A percentile compares a stretch with the other conserved stretches of the same genome.
phyloP scores from a whole-genome alignment of 2,797 vertebrate genomes.

The Scleropages formosus region DNA sequence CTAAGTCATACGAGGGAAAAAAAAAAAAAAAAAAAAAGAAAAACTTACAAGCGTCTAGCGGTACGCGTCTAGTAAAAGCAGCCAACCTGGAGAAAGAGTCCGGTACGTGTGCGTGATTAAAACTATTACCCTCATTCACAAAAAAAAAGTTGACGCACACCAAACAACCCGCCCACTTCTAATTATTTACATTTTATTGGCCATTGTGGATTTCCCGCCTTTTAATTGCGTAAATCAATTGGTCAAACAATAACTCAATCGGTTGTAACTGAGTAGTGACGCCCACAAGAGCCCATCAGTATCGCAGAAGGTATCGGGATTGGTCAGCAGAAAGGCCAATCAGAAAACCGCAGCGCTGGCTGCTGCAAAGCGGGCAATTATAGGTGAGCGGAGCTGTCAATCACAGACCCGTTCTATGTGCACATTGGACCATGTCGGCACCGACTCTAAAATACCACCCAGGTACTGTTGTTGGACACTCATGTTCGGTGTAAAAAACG shows the following conservation, averaged over 20 bases:
- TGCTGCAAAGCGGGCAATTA: conserved; percentile 21
- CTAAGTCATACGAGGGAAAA: background rate
- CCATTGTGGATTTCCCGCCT: conserved; percentile 25
- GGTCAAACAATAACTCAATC: conserved; percentile 26
- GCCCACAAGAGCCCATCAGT: conserved; percentile 26
- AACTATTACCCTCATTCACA: conserved; percentile 68
- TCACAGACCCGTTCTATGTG: conserved; percentile 24
- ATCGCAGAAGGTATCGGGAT: conserved; percentile 23
- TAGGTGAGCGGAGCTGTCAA: conserved; percentile 30
- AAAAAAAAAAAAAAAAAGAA: too few species aligned
- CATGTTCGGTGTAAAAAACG: conserved; percentile 5
- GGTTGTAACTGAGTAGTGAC: conserved; percentile 23
- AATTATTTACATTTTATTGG: conserved; percentile 23
- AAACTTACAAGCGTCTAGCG: background rate
- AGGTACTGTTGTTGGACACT: background rate
- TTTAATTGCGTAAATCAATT: conserved; percentile 25
- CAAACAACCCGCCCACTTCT: conserved; percentile 68
- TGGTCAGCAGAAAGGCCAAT: conserved; percentile 32
- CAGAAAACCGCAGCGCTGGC: conserved; percentile 16
- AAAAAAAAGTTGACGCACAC: conserved; percentile 68
- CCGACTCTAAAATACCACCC: conserved; percentile 15
- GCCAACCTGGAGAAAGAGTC: background rate
- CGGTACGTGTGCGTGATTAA: background rate
- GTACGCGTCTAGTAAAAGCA: too few species aligned
- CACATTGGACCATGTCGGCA: conserved; percentile 21